A percentile compares a stretch with the other conserved stretches of the same genome.
phyloP scores from a whole-genome alignment of 2,113 vertebrate genomes.

The Gadus macrocephalus region DNA sequence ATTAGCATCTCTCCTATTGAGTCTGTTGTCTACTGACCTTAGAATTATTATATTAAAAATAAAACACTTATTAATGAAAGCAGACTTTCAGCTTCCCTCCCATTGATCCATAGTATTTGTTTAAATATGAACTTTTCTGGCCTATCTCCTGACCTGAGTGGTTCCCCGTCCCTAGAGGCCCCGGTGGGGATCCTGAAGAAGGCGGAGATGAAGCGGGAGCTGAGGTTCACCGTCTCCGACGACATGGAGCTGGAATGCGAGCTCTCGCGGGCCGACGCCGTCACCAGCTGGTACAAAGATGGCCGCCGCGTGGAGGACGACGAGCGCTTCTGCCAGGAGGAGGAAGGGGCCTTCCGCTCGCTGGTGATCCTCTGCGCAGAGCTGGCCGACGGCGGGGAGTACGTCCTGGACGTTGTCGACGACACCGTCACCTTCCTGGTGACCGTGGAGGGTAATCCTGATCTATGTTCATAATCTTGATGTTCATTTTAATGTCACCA shows the following conservation, averaged over 20 bases:
- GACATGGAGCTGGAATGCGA: constrained; percentile 80
- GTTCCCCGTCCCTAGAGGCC: constrained; percentile 62
- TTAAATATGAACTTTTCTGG: neutral
- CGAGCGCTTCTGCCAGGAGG: constrained; percentile 80
- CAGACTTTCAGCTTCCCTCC: neutral
- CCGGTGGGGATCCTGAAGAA: constrained; percentile 75
- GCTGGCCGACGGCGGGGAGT: constrained; percentile 79
- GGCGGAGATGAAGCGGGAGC: constrained; percentile 58
- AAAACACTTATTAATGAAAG: neutral
- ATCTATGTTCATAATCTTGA: neutral
- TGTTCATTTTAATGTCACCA: too few species aligned
- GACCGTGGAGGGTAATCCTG: constrained; percentile 74
- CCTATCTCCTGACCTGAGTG: neutral
- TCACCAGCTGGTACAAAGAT: constrained; percentile 86
- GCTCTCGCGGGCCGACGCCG: constrained; percentile 67
- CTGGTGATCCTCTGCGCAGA: constrained; percentile 77
- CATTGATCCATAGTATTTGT: neutral
- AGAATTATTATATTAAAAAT: neutral
- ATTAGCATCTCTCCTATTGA: neutral
- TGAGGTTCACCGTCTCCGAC: constrained; percentile 64
- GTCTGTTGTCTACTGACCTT: neutral
- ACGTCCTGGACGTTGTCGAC: constrained; percentile 78
- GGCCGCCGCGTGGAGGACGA: constrained; percentile 76
- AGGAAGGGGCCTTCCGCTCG: constrained; percentile 76
- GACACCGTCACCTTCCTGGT: constrained; percentile 81